Percentiles rank a stretch among this genome's conserved stretches.
Evolutionary conservation across 2,797 vertebrate genomes (phyloP).

Genomic region (Etheostoma perlongum): DNA sequence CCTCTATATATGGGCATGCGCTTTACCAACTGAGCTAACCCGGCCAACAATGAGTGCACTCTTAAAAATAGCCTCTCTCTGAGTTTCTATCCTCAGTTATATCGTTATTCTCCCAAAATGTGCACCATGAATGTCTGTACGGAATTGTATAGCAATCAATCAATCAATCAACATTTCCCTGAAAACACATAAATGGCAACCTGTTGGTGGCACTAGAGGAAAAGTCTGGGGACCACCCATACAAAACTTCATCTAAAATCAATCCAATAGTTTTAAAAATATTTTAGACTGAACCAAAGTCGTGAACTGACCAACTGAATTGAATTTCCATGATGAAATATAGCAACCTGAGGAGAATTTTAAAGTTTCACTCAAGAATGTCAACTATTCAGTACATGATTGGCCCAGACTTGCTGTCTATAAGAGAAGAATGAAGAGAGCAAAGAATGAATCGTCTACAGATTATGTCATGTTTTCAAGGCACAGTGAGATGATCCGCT

Average conservation of each 20-base stretch:
- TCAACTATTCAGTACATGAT: neutral
- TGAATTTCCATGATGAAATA: neutral
- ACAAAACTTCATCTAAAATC: neutral
- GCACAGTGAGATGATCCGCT: constrained; percentile 11
- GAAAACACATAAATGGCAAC: neutral
- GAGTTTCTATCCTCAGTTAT: neutral
- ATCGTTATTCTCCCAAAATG: neutral
- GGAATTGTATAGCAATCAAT: neutral
- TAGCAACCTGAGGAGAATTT: neutral
- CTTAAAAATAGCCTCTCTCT: neutral
- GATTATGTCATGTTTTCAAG: constrained; percentile 19
- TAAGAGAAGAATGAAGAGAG: neutral
- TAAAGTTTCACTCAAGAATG: neutral
- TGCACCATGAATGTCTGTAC: too few species aligned
- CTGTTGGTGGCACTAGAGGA: too few species aligned
- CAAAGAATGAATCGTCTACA: constrained; percentile 6
- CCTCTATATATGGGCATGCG: too few species aligned
- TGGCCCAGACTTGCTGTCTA: neutral
- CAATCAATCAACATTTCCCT: neutral
- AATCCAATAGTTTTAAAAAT: neutral
- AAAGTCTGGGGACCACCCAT: neutral
- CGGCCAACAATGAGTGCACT: neutral
- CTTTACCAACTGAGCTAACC: too few species aligned
- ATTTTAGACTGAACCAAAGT: neutral
- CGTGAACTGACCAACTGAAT: neutral